These are phyloP conservation scores for Synanthedon myopaeformis DNA, from an alignment of 2,888 invertebrate genomes.

Conservation along the genomic window DNA sequence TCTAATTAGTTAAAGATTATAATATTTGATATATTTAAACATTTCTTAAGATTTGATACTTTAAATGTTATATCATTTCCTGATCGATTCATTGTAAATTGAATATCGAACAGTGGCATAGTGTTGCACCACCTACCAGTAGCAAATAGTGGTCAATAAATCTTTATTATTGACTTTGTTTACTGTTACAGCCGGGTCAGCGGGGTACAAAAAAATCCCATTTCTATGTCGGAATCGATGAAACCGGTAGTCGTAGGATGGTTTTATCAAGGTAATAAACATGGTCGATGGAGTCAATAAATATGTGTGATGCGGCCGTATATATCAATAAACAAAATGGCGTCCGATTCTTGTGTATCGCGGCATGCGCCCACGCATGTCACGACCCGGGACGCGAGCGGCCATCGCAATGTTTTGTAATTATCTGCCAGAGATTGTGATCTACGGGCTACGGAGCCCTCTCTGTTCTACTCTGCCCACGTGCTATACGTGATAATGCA, in stretches of 20 bases:
- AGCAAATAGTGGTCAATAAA: too few relatives aligned
- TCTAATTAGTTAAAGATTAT: too few relatives aligned
- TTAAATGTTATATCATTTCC: too few relatives aligned
- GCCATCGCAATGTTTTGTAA: conserved; percentile 3
- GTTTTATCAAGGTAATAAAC: conserved; percentile 28
- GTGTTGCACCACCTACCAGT: neutral
- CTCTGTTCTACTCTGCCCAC: neutral
- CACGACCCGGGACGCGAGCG: conserved; percentile 30
- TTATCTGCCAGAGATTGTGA: neutral
- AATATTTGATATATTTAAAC: too few relatives aligned
- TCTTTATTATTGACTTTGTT: too few relatives aligned
- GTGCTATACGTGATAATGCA: neutral
- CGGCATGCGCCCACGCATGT: conserved; percentile 44
- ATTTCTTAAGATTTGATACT: too few relatives aligned
- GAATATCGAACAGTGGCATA: too few relatives aligned
- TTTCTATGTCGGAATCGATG: conserved; percentile 1
- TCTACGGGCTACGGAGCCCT: neutral
- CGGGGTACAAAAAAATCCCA: neutral
- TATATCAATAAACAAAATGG: conserved; percentile 29
- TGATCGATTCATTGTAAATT: too few relatives aligned
- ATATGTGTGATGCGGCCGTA: conserved; percentile 35
- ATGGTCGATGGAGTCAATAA: conserved; percentile 34
- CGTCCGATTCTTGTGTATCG: conserved; percentile 29
- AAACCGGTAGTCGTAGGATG: conserved; percentile 22
- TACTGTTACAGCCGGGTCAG: neutral